Evolutionary conservation across 1,140 invertebrate genomes (phyloP).

Genomic region (Drosophila kepulauana): DNA sequence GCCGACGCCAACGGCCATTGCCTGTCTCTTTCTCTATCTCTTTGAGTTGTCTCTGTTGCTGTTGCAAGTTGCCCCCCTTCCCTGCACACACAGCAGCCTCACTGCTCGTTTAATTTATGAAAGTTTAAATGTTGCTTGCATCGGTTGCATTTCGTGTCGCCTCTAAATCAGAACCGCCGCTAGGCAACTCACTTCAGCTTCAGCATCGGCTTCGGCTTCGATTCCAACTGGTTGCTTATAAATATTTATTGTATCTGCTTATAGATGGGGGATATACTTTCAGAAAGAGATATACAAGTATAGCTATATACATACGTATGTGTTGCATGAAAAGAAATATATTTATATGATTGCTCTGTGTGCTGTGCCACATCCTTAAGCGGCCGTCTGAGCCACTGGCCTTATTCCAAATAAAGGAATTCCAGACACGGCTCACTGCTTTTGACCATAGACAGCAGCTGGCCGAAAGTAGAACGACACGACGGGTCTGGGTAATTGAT

Average conservation of each 20-base stretch:
- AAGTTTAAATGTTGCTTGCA: constrained; percentile 72
- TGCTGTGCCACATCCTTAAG: constrained; percentile 67
- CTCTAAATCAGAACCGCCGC: constrained; percentile 78
- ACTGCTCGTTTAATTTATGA: constrained; percentile 72
- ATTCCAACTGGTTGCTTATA: constrained; percentile 74
- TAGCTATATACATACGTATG: neutral
- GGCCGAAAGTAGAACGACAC: constrained; percentile 63
- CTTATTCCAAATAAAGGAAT: constrained; percentile 67
- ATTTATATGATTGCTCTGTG: constrained; percentile 6
- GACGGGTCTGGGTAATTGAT: constrained; percentile 54
- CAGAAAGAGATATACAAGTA: constrained; percentile 8
- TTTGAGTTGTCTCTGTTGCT: constrained; percentile 18
- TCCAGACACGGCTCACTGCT: constrained; percentile 42
- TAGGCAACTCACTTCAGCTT: constrained; percentile 48
- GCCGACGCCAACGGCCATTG: constrained; percentile 53
- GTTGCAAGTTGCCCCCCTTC: constrained; percentile 3
- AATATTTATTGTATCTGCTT: constrained; percentile 75
- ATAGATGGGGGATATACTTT: constrained; percentile 31
- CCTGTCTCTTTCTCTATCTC: constrained; percentile 42
- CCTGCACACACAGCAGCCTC: neutral
- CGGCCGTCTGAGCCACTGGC: constrained; percentile 67
- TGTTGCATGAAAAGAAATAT: constrained; percentile 3
- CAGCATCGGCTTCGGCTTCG: constrained; percentile 7
- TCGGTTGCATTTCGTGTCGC: constrained; percentile 71
- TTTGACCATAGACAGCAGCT: constrained; percentile 48